A percentile compares a stretch with the other conserved stretches of the same genome.
phyloP scores from a whole-genome alignment of 2,797 vertebrate genomes.

The Myiotriccus ornatus region DNA sequence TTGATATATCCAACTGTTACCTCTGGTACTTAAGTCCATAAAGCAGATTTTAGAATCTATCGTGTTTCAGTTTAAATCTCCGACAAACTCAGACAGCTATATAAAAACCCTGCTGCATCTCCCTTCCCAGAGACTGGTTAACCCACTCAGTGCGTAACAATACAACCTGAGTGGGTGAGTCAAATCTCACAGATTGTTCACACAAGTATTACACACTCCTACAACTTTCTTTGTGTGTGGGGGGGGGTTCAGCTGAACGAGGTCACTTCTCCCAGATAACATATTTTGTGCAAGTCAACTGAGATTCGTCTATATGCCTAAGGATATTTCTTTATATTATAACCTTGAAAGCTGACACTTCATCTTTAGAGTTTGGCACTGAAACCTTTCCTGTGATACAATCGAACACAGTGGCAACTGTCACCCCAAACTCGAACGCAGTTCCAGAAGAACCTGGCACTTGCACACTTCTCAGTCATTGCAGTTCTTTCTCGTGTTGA shows the following conservation, averaged over 20 bases:
- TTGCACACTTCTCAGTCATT: background rate
- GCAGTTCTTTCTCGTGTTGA: background rate
- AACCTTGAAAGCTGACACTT: background rate
- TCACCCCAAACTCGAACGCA: background rate
- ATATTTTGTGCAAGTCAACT: background rate
- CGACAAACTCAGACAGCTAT: background rate
- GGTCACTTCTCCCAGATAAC: background rate
- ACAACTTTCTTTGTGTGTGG: background rate
- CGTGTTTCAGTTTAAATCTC: background rate
- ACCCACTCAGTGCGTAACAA: background rate
- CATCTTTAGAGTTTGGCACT: background rate
- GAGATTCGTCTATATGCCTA: background rate
- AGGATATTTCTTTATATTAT: background rate
- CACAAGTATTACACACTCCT: slow-evolving; percentile 25
- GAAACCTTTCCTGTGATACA: slow-evolving; percentile 3
- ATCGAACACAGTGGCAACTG: slow-evolving; percentile 10
- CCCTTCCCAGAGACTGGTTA: background rate
- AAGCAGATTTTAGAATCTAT: background rate
- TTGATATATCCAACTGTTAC: background rate
- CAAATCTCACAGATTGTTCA: slow-evolving; percentile 18
- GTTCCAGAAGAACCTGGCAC: background rate
- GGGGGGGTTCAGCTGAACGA: background rate
- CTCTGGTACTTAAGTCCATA: background rate
- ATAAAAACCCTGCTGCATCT: background rate
- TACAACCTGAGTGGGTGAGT: slow-evolving; percentile 11